Evolutionary conservation across 2,797 vertebrate species (phyloP).

Genomic region (Rhinella marina): DNA sequence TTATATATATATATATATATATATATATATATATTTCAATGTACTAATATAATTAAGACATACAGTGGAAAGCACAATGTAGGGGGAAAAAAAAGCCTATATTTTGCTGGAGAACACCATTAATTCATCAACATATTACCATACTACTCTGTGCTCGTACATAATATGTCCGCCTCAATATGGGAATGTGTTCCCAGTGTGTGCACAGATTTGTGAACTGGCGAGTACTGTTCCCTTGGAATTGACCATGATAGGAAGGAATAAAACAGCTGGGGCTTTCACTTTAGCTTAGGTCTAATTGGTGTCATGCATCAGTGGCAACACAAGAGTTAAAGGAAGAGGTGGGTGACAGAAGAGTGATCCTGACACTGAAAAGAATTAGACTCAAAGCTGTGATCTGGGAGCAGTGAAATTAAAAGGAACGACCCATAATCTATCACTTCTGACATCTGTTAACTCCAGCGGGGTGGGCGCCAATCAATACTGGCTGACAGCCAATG

Average conservation of each 20-base stretch:
- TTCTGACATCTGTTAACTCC: conserved; percentile 63
- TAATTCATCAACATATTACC: neutral
- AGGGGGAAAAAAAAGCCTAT: neutral
- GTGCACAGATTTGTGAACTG: neutral
- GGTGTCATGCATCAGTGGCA: conserved; percentile 14
- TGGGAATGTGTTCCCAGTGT: no score
- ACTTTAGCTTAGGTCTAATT: conserved; percentile 34
- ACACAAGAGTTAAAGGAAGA: conserved; percentile 54
- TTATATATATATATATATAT: neutral
- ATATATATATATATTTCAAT: neutral
- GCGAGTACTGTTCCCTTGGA: neutral
- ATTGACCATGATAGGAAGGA: neutral
- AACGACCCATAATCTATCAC: conserved; percentile 65
- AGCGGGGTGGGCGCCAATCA: conserved; percentile 59
- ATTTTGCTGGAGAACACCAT: neutral
- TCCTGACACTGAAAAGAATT: conserved; percentile 59
- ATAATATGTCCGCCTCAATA: neutral
- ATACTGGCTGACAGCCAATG: conserved; percentile 61
- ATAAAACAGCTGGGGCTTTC: conserved; percentile 13
- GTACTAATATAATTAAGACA: neutral
- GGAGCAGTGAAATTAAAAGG: conserved; percentile 51
- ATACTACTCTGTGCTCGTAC: neutral
- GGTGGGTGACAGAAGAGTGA: conserved; percentile 52
- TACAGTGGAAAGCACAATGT: neutral
- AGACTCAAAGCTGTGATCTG: conserved; percentile 59